Evolutionary conservation across 1,140 invertebrate genomes (phyloP), one percentile per base, ranked within the genome.

Genomic region (Drosophila biarmipes): DNA sequence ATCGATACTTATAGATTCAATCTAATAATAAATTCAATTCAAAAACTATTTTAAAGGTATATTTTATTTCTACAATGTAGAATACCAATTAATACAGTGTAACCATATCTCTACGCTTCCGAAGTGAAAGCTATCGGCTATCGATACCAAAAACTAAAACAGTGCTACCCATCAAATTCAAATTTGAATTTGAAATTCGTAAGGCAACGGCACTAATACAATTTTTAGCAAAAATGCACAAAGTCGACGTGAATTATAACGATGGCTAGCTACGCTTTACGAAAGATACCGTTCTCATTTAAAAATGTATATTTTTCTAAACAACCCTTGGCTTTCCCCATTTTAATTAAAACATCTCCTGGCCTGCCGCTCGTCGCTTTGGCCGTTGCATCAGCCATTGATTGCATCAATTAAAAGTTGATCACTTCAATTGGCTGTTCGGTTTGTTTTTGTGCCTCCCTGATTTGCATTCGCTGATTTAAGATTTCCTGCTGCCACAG

Each of bases 381-480:
- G 38, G 6, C 31, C 29, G 27, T 69, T 69, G 66, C 66, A 69
- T 52, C 53, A 48, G 10, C 24, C 58, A 64, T 40, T 84, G 80
- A 84, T 84, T 84, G 80, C 80, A 34, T 72, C 80, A 84, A 84
- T 84, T 84, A 84, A 84, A 76, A 76, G 61, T 48, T 79, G 76
- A 84, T 71, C 80, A 58, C 21, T 62, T 84, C 84, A 87, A 82
- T 78, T 75, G 74, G 55, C 82, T 55, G 48, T 68, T 69, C n/a
- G 40, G 51, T 35, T 63, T 71, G 59, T 52, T 78, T 67, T 77
- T 42, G 55, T 62, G 46, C 35, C 54, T 42, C 52, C 37, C 48
- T 69, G 63, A 86, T 87, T 87, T 79, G 78, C 71, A 89, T 87
- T 74, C 81, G 72, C 68, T 84, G 85, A 87, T 89, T 87, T 87